Percentiles rank a stretch among this genome's conserved stretches.
phyloP scores from a whole-genome alignment of 2,113 vertebrate species.

The Cynoglossus semilaevis region DNA sequence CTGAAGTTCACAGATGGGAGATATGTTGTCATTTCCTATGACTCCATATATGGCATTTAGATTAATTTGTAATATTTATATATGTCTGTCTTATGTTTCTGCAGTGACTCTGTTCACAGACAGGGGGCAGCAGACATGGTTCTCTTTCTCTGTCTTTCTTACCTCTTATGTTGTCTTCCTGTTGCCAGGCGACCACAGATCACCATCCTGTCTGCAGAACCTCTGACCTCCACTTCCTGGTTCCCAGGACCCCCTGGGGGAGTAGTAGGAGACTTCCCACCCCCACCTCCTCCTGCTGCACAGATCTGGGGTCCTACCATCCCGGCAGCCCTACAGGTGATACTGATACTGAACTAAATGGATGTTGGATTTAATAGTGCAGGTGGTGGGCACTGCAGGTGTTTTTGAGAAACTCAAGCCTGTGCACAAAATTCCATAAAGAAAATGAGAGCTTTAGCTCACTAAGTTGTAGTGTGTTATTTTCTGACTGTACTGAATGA shows the following conservation, averaged over 20 bases:
- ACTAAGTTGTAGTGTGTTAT: too few species aligned
- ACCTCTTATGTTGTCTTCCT: constrained; percentile 6
- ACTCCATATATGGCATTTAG: too few species aligned
- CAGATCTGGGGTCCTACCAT: constrained; percentile 86
- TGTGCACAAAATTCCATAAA: too few species aligned
- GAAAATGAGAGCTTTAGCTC: too few species aligned
- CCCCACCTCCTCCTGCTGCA: constrained; percentile 80
- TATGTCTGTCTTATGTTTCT: neutral
- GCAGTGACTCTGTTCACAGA: neutral
- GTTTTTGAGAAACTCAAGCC: too few species aligned
- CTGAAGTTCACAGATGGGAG: too few species aligned
- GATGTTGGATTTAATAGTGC: too few species aligned
- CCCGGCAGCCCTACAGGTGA: constrained; percentile 82
- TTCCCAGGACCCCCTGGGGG: constrained; percentile 81
- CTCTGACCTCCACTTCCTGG: constrained; percentile 85
- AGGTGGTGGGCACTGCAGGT: too few species aligned
- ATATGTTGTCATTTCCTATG: too few species aligned
- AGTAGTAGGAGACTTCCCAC: constrained; percentile 53
- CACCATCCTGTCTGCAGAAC: constrained; percentile 94
- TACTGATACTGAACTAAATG: too few species aligned
- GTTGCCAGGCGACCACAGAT: constrained; percentile 89
- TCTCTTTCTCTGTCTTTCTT: neutral
- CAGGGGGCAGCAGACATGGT: neutral
- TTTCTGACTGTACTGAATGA: too few species aligned
- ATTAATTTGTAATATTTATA: too few species aligned